phyloP scores from a whole-genome alignment of 2,113 vertebrate species.

The Xenotilapia flavipinnis region DNA sequence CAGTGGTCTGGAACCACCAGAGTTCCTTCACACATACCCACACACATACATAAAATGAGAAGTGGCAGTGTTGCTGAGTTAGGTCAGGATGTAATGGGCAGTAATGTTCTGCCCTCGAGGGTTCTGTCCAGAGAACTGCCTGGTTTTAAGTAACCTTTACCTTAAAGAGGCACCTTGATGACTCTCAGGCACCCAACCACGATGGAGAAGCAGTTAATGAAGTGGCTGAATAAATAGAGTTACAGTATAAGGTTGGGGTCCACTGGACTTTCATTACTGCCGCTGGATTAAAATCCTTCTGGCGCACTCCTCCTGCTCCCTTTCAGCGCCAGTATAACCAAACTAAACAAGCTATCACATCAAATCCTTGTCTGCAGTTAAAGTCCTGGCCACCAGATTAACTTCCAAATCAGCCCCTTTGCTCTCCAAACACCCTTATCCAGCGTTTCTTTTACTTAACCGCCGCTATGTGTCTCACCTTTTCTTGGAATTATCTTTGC shows the following conservation, averaged over 20 bases:
- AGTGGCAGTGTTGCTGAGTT: conserved; percentile 75
- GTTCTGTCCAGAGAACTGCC: conserved; percentile 46
- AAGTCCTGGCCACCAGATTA: conserved; percentile 51
- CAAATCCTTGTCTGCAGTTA: conserved; percentile 53
- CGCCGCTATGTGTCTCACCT: conserved; percentile 22
- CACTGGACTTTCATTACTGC: conserved; percentile 63
- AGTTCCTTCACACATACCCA: conserved; percentile 38
- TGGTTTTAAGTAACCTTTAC: conserved; percentile 65
- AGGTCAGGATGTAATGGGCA: conserved; percentile 63
- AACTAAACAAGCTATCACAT: conserved; percentile 73
- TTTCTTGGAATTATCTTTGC: conserved; percentile 27
- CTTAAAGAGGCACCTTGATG: conserved; percentile 55
- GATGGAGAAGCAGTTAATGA: conserved; percentile 53
- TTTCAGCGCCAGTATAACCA: conserved; percentile 60
- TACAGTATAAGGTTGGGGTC: conserved; percentile 53
- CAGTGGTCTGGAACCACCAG: conserved; percentile 57
- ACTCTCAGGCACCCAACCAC: conserved; percentile 31
- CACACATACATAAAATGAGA: conserved; percentile 56
- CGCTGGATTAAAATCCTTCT: conserved; percentile 55
- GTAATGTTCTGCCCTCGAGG: conserved; percentile 56
- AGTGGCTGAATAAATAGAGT: conserved; percentile 59
- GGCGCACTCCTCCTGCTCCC: conserved; percentile 52
- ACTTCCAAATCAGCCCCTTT: conserved; percentile 56
- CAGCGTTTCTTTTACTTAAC: conserved; percentile 8
- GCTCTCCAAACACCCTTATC: conserved; percentile 39